Evolutionary conservation across 2,113 vertebrate species (phyloP).

Genomic region (Calonectris borealis): DNA sequence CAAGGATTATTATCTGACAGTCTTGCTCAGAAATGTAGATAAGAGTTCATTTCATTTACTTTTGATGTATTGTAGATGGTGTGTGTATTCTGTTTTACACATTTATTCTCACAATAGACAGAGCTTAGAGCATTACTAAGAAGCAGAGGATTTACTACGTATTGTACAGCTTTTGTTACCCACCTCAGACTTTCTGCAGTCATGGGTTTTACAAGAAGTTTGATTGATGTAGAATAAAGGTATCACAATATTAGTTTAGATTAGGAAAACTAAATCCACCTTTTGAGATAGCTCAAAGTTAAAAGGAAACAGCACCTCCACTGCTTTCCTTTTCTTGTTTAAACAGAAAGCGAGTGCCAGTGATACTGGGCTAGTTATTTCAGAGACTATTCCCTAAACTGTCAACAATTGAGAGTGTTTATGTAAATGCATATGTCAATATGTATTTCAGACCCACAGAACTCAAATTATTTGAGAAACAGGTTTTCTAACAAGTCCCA

Average conservation of each 20-base stretch:
- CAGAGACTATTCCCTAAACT: not conserved
- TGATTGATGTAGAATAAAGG: constrained; percentile 13
- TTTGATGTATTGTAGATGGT: not conserved
- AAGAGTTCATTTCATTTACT: not conserved
- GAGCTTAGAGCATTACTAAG: not conserved
- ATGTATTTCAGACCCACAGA: not conserved
- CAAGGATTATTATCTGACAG: not conserved
- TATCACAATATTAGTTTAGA: constrained; percentile 18
- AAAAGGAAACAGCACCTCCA: not conserved
- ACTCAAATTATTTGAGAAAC: not conserved
- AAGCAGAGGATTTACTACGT: constrained; percentile 16
- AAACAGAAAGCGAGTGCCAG: not conserved
- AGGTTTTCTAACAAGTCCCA: not conserved
- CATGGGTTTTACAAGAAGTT: not conserved
- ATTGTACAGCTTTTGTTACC: constrained; percentile 4
- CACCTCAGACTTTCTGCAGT: not conserved
- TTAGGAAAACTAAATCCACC: constrained; percentile 31
- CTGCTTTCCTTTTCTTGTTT: not conserved
- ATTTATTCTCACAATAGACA: not conserved
- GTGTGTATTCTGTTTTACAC: not conserved
- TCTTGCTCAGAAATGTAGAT: constrained; percentile 20
- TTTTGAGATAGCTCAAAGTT: not conserved
- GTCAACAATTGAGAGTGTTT: not conserved
- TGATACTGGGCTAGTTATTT: not conserved
- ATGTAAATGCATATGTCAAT: not conserved